Evolutionary conservation across 2,113 vertebrate genomes (phyloP), one percentile per base, ranked within the genome.

Genomic region (Corvus moneduloides): DNA sequence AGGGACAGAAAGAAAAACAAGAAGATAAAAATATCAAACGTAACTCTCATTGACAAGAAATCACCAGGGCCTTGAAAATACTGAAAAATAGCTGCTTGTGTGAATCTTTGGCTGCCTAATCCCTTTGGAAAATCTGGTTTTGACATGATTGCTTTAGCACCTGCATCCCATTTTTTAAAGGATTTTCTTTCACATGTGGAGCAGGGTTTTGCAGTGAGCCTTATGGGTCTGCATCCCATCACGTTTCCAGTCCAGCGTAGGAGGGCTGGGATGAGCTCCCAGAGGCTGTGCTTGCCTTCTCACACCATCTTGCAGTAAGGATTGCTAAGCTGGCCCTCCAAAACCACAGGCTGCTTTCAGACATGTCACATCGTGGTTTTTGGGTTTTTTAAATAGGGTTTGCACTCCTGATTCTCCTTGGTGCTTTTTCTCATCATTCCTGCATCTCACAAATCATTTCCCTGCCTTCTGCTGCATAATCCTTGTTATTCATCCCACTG

Each of bases 171-270:
- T 83, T 92, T 87, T 88, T 79, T 22, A 59, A 46, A 61, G 56
- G 39, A 32, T 54, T 46, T 78, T 78, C 26, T 85, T 52, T 76
- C 49, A 66, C 24, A 0, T 1, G 21, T 26, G 15, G 48, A 71
- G 4, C 18, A 32, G 22, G 6, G 9, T 74, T 95, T 62, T 26
- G 27, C 68, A 28, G 10, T 15, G 44, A 64, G 52, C 88, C 75
- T 9, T 32, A 22, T 35, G 64, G 74, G 73, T 93, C 61, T 49
- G 48, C 18, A 7, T 72, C 88, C 69, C 62, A 10, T 66, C 16
- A 2, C 0, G 0, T 51, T 55, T 82, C 27, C 78, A 63, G 28
- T 27, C 48, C 52, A 48, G 61, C 0, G 2, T 21, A 32, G 82
- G 61, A 93, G 39, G 39, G 44, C 48, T 68, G 71, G 39, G 73